Base-by-base conservation (phyloP, 2,797 vertebrate genomes). In the Urophycis tenuis region DNA sequence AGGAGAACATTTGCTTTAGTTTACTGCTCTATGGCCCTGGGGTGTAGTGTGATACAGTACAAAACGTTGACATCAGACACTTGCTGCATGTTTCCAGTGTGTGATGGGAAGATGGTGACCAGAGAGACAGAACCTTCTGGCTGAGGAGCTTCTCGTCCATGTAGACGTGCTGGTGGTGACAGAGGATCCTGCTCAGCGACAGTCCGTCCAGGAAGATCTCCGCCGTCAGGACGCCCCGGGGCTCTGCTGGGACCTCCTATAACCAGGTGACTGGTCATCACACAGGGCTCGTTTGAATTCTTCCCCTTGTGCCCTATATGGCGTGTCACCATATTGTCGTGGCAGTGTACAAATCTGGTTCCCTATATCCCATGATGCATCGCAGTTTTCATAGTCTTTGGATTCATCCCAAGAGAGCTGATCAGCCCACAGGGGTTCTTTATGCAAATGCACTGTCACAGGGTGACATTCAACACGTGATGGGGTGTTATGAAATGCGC, bases 161-260 rank as follows among this genome's bases (percentile, higher is more conserved):
- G 10, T 77, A 75, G 71, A 87, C 89, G 14, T 95, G 92, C 73
- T 94, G 88, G 71, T 95, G 91, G 73, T 94, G 88, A 53, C 92
- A 92, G 92, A 98, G 90, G 89, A 99, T 94, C 77, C 84, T 92
- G 30, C 93, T 93, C 78, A 98, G 91, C 0, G 90, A 93, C 85
- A 96, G 87, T 19, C 93, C 93, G 73, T 94, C 92, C 85, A 97
- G 89, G 78, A 92, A 94, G 53, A 99, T 81, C 81, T 89, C 90
- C 71, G 96, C 77, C 1, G 89, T 92, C 75, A 96, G 69, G 32
- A 89, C 90, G 4, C 36, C 90, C 79, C 88, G 87, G 0, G 93
- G 92, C 36, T 91, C 87, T 34, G 88, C 72, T 1, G 95, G 94
- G 11, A 93, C 87, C 75, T 95, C 92, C 97, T 99, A 79, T 4